Evolutionary conservation across 2,797 vertebrate genomes (phyloP), one percentile per base, ranked within the genome.

Genomic region (Graptemys geographica): DNA sequence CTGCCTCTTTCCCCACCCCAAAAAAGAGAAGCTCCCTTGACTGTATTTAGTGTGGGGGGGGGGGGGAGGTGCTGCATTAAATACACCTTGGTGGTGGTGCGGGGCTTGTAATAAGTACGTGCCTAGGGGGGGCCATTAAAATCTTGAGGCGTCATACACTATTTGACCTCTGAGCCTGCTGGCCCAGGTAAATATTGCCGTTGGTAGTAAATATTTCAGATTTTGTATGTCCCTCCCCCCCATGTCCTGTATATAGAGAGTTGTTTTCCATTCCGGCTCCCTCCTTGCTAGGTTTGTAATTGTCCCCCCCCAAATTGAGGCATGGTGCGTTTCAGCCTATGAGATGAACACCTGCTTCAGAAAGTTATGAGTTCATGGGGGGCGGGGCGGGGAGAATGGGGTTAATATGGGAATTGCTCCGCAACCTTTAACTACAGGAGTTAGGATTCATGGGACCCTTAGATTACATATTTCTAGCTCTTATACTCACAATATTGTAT

Each of bases 401-500:
- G 0, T 69, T 72, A 6, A 1, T 3, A 15, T 4, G 6, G 5
- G 3, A 27, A 16, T 15, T 1, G 0, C 28, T 74, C 2, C 11
- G 69, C 3, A 0, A 0, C 2, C 3, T 65, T 44, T 49, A 33
- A 3, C 11, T 16, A 0, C 3, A 1, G 53, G 13, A 33, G 3
- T 18, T 4, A 37, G 33, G 0, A 0, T 11, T 23, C 18, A 51
- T 33, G 87, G 10, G 1, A 10, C 0, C 0, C 59, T 2, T 0
- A 47, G 0, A 23, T 3, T 79, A 1, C 53, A 0, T 55, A 3
- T 8, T 16, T 0, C 27, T 15, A 4, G 62, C 69, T 62, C 57
- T 37, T 10, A n/a, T 0, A 0, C 37, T 51, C 2, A 1, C 18
- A 3, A 6, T 0, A 0, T 4, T 33, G 11, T 5, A 2, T 3